Conservation (phyloP, 2,888 invertebrate species). For the Tetheella fluctuosa region DNA sequence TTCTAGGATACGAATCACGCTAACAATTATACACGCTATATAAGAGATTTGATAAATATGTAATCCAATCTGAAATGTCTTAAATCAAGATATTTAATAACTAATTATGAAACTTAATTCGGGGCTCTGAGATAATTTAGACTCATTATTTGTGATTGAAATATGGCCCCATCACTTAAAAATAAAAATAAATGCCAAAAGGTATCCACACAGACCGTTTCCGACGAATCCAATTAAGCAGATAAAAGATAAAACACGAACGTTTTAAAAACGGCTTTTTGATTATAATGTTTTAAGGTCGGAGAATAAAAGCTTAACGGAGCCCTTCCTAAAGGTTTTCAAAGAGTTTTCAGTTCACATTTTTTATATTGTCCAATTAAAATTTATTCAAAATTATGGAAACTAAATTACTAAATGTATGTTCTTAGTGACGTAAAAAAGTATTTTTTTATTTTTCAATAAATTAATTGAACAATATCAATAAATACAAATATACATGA, state of each 20-base stretch:
- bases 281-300: conserved; percentile 28
- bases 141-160: not conserved
- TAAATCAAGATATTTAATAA: too few species aligned
- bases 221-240: conserved; percentile 56
- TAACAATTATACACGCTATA: too few species aligned
- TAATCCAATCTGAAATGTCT: too few species aligned
- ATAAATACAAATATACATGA: too few species aligned
- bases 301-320: not conserved
- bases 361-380: not conserved
- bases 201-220: conserved; percentile 39
- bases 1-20: too few species aligned
- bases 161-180: not conserved
- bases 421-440: too few species aligned
- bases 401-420: too few species aligned
- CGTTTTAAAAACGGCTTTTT: conserved; percentile 44
- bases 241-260: conserved; percentile 62
- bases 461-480: too few species aligned
- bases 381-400: not conserved
- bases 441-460: too few species aligned
- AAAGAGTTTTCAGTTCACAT: not conserved
- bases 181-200: conserved; percentile 2
- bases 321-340: not conserved
- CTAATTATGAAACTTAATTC: not conserved
- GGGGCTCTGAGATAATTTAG: not conserved
- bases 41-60: too few species aligned